A percentile compares a stretch with the other conserved stretches of the same genome.
These are phyloP conservation scores for Theonella swinhoei DNA, from an alignment of 37 sponge, comb jelly and placozoan genomes.

Conservation along the genomic window DNA sequence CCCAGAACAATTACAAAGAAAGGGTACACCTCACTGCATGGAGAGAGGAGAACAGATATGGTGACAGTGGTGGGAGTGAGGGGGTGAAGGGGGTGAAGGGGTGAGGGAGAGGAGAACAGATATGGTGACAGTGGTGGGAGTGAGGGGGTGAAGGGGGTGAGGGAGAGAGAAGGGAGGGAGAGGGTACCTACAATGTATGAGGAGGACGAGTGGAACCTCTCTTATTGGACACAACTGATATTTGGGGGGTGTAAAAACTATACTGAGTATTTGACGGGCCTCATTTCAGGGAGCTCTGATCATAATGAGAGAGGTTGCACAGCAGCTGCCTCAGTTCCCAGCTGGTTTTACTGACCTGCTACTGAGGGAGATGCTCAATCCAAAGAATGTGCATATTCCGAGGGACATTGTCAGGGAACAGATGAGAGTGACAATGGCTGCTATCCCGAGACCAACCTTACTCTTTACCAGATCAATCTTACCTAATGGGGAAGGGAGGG, in stretches of 20 bases:
- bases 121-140: too few relatives aligned
- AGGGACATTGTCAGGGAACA: slow-evolving; percentile 93
- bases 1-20: slow-evolving; percentile 92
- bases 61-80: too few relatives aligned
- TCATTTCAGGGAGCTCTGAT: too few relatives aligned
- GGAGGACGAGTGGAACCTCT: too few relatives aligned
- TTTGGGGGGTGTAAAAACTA: too few relatives aligned
- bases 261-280: too few relatives aligned
- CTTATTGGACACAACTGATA: too few relatives aligned
- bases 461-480: slow-evolving; percentile 95
- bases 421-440: slow-evolving; percentile 80
- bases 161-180: slow-evolving; percentile 9
- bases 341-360: slow-evolving; percentile 85
- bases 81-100: too few relatives aligned
- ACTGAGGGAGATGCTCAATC: slow-evolving; percentile 81
- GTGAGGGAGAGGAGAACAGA: not conserved
- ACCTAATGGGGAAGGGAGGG: slow-evolving; percentile 55
- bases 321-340: too few relatives aligned
- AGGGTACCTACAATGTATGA: too few relatives aligned
- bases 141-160: too few relatives aligned
- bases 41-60: not conserved
- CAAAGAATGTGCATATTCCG: slow-evolving; percentile 94
- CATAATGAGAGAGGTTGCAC: too few relatives aligned
- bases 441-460: slow-evolving; percentile 84
- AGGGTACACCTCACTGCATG: slow-evolving; percentile 90